These are phyloP conservation scores for Gorsachius magnificus DNA, from an alignment of 2,797 vertebrate genomes.

Conservation along the genomic window DNA sequence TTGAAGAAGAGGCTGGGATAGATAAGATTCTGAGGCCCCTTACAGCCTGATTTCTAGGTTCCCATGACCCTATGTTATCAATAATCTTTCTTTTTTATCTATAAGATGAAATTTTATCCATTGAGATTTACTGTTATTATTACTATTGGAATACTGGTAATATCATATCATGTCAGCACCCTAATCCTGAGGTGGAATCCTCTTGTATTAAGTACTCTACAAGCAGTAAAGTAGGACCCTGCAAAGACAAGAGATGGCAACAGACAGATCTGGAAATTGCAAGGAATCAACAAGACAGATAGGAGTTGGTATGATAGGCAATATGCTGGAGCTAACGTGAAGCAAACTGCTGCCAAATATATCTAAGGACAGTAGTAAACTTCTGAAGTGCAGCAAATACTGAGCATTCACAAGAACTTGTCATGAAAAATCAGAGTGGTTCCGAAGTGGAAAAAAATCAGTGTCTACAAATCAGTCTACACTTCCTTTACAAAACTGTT, in stretches of 20 bases:
- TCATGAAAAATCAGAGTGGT: neutral
- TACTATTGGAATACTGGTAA: neutral
- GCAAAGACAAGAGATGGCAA: neutral
- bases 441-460: no score
- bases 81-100: neutral
- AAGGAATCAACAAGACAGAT: neutral
- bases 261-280: neutral
- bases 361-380: neutral
- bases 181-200: neutral
- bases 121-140: neutral
- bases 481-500: neutral
- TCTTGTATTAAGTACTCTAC: neutral
- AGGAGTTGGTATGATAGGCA: neutral
- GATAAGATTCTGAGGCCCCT: neutral
- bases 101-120: neutral
- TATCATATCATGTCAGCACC: neutral
- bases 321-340: neutral
- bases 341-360: neutral
- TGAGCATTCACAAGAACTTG: neutral
- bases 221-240: neutral
- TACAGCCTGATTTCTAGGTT: neutral
- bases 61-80: rapidly evolving
- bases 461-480: neutral
- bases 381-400: neutral
- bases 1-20: neutral